Evolutionary conservation across 2,113 vertebrate genomes (phyloP).

Genomic region (Labrus mixtus): DNA sequence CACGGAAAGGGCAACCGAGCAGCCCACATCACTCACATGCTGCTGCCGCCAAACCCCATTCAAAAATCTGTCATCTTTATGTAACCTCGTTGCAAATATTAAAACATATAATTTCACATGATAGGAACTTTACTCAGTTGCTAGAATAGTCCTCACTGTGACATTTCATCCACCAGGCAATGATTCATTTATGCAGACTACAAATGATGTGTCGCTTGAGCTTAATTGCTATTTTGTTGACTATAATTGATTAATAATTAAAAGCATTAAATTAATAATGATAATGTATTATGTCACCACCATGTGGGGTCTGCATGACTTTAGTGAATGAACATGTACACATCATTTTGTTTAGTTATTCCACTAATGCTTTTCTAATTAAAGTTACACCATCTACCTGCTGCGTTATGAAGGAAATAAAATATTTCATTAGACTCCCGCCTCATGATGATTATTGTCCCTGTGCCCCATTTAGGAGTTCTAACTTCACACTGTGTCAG

Average conservation of each 20-base stretch:
- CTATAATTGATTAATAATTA: fast-evolving
- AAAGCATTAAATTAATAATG: not conserved
- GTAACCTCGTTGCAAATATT: too few relatives aligned
- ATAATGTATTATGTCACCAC: not conserved
- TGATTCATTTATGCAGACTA: not conserved
- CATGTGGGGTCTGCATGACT: not conserved
- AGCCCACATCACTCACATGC: not conserved
- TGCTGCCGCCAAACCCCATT: slow-evolving; percentile 8
- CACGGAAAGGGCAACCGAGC: slow-evolving; percentile 14
- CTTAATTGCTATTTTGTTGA: not conserved
- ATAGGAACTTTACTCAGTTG: not conserved
- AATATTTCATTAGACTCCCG: not conserved
- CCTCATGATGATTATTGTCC: not conserved
- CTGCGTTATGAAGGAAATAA: not conserved
- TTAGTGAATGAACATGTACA: not conserved
- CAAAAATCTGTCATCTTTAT: not conserved
- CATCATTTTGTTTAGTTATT: not conserved
- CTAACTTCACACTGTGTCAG: not conserved
- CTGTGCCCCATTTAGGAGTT: not conserved
- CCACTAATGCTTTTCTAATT: not conserved
- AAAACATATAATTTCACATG: not conserved
- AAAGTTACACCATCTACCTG: not conserved
- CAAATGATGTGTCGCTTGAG: not conserved
- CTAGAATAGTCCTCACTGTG: too few relatives aligned
- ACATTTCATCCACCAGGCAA: too few relatives aligned